Base-by-base conservation (phyloP, 2,888 invertebrate genomes). In the Apocheima hispidaria region DNA sequence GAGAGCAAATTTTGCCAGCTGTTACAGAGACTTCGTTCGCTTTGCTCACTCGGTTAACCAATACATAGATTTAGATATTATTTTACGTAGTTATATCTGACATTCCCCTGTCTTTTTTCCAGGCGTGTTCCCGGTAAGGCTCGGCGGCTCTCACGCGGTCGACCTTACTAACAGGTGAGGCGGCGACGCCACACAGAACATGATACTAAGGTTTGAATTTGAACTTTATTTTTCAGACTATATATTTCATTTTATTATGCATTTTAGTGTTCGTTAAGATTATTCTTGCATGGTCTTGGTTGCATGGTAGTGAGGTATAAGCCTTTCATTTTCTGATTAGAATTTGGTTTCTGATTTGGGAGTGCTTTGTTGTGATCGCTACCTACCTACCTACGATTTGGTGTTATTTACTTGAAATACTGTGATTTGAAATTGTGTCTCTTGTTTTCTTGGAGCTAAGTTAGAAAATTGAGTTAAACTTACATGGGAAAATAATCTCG, bases 101-200 rank as follows among this genome's bases (percentile, higher is more conserved):
- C 23, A 44, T 36, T 48, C 38, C 21, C 18, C 20, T 60, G 12
- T 55, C 18, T 63, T 67, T 79, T 78, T 89, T 87, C 21, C 90
- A 92, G 92, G 88, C 81, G 81, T 79, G 77, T 82, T 80, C 76
- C 80, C 74, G 78, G 91, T 88, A 85, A 89, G 91, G 91, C 73
- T 83, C 89, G 90, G 90, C 90, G 88, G 85, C 72, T 73, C 72
- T 75, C 76, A 79, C 89, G 92, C 90, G 90, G 86, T 90, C 91
- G 91, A 78, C 92, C 92, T 92, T 91, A 90, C 91, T 82, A 87
- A 88, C 89, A 91, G 92, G 92, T 92, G 92, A 92, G 92, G 92
- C 89, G 90, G 85, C 85, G 83, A 80, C 89, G 88, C 88, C 87
- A 87, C 87, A 84, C 86, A 90, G 91, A 92, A 83, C 91, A 92